Conservation (phyloP, 2,113 vertebrate species). For the Anarhynchus alexandrinus region DNA sequence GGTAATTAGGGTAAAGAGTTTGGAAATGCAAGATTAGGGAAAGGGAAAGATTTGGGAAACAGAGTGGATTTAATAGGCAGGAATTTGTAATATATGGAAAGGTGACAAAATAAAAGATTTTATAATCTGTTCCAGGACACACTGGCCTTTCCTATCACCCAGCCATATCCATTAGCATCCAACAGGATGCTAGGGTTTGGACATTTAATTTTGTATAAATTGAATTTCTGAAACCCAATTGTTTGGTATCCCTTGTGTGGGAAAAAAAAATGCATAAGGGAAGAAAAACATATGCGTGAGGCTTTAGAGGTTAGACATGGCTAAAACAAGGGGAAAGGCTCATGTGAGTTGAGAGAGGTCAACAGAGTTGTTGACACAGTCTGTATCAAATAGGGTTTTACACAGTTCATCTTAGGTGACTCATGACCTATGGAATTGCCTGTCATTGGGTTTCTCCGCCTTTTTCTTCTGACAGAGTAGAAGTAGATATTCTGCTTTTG, state of each 20-base stretch:
- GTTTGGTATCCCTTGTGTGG: neutral
- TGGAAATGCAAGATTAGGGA: neutral
- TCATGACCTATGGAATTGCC: neutral
- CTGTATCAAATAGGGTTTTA: neutral
- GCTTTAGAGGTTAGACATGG: neutral
- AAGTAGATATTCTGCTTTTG: neutral
- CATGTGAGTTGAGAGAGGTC: neutral
- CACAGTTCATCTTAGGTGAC: neutral
- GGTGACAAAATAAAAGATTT: neutral
- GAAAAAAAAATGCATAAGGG: neutral
- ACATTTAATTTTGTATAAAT: neutral
- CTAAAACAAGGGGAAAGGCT: neutral
- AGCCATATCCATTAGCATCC: neutral
- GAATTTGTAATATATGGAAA: neutral
- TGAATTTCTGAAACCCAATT: neutral
- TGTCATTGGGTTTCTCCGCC: neutral
- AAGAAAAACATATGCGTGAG: neutral
- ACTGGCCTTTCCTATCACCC: neutral
- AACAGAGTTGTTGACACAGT: neutral
- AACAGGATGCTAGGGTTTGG: neutral
- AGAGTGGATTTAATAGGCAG: neutral
- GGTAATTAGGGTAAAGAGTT: neutral
- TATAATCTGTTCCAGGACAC: neutral
- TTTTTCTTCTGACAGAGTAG: neutral
- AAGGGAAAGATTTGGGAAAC: neutral